Evolutionary conservation across 2,113 vertebrate genomes (phyloP).

Genomic region (Neopipo cinnamomea): DNA sequence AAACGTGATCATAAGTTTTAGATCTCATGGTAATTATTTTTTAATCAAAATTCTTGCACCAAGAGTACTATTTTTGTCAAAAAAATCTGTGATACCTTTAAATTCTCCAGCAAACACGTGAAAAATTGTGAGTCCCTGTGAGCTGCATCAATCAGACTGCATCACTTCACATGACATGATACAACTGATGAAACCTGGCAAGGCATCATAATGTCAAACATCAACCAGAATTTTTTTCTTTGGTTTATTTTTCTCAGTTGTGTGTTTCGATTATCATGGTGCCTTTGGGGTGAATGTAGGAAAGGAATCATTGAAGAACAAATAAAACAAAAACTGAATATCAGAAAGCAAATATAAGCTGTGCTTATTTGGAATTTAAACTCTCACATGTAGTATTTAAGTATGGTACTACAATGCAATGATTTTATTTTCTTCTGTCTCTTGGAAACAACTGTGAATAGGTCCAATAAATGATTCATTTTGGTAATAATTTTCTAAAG

Average conservation of each 20-base stretch:
- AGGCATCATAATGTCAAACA: background rate
- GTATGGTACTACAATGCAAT: background rate
- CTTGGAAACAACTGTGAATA: background rate
- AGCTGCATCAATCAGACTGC: background rate
- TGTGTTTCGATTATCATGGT: background rate
- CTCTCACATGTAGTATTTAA: background rate
- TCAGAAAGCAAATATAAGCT: background rate
- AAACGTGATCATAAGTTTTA: background rate
- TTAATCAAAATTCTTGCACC: background rate
- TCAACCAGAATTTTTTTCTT: background rate
- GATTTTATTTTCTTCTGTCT: background rate
- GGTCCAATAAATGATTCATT: background rate
- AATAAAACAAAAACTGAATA: background rate
- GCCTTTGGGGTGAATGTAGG: background rate
- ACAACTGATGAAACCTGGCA: slow-evolving; percentile 15
- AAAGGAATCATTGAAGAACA: background rate
- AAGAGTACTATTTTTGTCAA: background rate
- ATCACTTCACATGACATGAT: background rate
- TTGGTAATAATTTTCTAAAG: background rate
- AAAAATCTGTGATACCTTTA: background rate
- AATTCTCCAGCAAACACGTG: background rate
- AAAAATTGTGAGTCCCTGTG: background rate
- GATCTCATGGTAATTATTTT: background rate
- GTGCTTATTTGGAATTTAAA: background rate
- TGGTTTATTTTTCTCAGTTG: background rate